Evolutionary conservation across 2,888 invertebrate genomes (phyloP).

Genomic region (Miltochrista miniata): DNA sequence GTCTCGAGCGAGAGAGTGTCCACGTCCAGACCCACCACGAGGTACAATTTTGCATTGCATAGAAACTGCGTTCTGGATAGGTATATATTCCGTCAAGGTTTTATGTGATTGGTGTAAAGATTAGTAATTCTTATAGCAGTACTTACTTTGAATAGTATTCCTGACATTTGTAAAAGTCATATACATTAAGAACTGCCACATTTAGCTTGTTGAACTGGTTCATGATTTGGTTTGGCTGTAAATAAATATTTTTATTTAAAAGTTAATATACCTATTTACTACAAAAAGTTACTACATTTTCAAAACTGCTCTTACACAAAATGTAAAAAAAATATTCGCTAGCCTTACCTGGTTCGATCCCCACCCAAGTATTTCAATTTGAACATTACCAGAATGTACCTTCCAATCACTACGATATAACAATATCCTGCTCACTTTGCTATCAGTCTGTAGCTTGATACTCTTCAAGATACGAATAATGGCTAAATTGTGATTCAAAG

Average conservation of each 20-base stretch:
- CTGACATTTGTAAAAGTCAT: slow-evolving; percentile 36
- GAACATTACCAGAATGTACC: slow-evolving; percentile 12
- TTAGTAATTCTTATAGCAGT: no score
- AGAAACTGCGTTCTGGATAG: no score
- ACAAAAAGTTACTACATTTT: no score
- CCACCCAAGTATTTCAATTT: slow-evolving; percentile 52
- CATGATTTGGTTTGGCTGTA: slow-evolving; percentile 13
- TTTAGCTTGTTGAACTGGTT: slow-evolving; percentile 21
- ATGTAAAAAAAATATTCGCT: no score
- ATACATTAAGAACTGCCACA: slow-evolving; percentile 33
- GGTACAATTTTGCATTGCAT: no score
- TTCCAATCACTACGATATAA: slow-evolving; percentile 25
- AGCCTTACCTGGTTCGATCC: slow-evolving; percentile 45
- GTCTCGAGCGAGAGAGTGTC: no score
- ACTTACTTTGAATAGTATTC: slow-evolving; percentile 47
- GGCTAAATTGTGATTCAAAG: slow-evolving; percentile 4
- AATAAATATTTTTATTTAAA: not conserved
- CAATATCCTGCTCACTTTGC: slow-evolving; percentile 35
- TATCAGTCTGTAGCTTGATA: not conserved
- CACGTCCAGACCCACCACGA: no score
- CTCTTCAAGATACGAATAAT: not conserved
- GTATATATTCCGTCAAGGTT: no score
- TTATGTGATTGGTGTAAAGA: no score
- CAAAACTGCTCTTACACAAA: no score
- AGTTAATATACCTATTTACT: no score